A percentile compares a stretch with the other conserved stretches of the same genome.
Conservation (phyloP, 2,797 vertebrate species). For the Tenualosa ilisha region DNA sequence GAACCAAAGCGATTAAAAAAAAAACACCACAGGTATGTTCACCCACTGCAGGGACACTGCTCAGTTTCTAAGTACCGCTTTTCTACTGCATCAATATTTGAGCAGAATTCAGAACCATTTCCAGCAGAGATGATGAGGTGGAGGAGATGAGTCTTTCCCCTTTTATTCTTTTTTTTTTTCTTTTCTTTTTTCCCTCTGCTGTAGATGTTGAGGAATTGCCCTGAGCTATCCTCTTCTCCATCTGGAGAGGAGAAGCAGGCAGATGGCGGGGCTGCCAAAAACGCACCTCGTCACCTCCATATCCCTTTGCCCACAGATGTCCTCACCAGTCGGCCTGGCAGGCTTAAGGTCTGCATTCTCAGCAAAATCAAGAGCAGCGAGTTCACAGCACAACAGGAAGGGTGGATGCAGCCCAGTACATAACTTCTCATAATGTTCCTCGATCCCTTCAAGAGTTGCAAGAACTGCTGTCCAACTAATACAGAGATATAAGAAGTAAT, state of each 20-base stretch:
- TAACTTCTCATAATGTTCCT: neutral
- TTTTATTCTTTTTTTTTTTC: too few relatives aligned
- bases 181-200: neutral
- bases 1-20: too few relatives aligned
- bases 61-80: neutral
- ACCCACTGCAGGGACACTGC: neutral
- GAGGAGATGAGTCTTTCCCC: neutral
- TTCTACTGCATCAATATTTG: neutral
- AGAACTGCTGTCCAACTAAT: neutral
- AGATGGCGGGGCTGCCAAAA: neutral
- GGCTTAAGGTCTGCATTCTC: neutral
- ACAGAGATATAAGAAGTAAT: neutral
- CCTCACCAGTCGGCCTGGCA: neutral
- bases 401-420: neutral
- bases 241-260: neutral
- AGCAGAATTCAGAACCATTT: slow-evolving; percentile 4
- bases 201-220: neutral
- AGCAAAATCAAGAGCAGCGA: neutral
- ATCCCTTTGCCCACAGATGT: neutral
- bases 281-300: neutral
- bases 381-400: neutral
- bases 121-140: neutral
- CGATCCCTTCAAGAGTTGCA: neutral
- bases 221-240: neutral
- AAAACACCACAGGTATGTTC: neutral